phyloP scores from a whole-genome alignment of 2,888 invertebrate species.

The Rotaria socialis region DNA sequence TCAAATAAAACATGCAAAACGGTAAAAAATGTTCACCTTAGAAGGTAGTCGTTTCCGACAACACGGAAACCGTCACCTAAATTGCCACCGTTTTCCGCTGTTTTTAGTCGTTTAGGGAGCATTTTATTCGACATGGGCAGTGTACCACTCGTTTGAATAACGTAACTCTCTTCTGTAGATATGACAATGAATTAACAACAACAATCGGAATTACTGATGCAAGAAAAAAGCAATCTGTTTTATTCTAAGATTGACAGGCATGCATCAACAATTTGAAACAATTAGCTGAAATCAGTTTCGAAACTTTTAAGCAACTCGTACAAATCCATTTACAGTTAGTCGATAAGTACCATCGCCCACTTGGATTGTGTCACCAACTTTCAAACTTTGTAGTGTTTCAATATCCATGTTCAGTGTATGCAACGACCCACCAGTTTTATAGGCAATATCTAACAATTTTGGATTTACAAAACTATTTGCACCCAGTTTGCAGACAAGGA shows the following conservation, averaged over 20 bases:
- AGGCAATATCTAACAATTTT: background rate
- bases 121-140: too few species aligned
- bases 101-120: too few species aligned
- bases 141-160: too few species aligned
- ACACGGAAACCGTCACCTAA: too few species aligned
- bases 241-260: background rate
- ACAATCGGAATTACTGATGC: background rate
- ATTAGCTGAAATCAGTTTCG: background rate
- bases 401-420: background rate
- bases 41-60: too few species aligned
- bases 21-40: too few species aligned
- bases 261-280: background rate
- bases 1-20: too few species aligned
- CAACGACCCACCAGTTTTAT: background rate
- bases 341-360: background rate
- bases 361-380: background rate
- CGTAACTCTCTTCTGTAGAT: too few species aligned
- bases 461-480: background rate
- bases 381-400: background rate
- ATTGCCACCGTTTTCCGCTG: too few species aligned
- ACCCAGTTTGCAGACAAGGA: background rate
- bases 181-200: background rate
- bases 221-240: background rate
- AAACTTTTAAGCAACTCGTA: background rate
- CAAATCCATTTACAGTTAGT: background rate